phyloP scores from a whole-genome alignment of 2,113 vertebrate species.

The Muntiacus muntjak region DNA sequence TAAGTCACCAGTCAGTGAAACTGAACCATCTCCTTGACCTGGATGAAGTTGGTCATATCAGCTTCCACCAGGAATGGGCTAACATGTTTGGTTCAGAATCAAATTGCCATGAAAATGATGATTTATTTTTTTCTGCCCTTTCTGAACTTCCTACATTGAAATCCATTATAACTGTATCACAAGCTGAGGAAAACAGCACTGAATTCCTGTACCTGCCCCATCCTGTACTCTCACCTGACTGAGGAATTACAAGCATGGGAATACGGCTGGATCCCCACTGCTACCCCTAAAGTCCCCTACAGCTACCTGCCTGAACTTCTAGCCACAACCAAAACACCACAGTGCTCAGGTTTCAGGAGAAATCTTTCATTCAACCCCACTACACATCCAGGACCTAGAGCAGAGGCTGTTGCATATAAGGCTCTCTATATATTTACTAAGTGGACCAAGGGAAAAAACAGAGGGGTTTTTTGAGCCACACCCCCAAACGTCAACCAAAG shows the following conservation, averaged over 20 bases:
- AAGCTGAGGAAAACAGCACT: background rate
- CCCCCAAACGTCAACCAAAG: background rate
- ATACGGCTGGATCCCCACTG: background rate
- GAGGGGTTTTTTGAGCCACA: background rate
- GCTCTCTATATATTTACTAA: background rate
- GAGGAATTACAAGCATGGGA: background rate
- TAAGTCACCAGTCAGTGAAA: background rate
- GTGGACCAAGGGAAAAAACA: background rate
- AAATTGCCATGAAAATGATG: background rate
- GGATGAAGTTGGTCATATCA: background rate
- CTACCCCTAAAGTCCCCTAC: fast-evolving
- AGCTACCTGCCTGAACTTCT: background rate
- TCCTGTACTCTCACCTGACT: background rate
- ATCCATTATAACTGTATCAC: background rate
- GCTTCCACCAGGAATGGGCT: background rate
- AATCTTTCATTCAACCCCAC: background rate
- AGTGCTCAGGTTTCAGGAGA: background rate
- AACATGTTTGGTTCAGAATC: background rate
- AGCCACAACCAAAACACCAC: background rate
- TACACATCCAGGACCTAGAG: background rate
- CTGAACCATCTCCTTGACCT: background rate
- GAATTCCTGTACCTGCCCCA: background rate
- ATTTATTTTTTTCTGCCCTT: background rate
- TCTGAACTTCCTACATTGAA: background rate
- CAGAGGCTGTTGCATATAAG: background rate